These are phyloP conservation scores for Leptinotarsa haldemani DNA, from an alignment of 2,888 invertebrate genomes.

Conservation along the genomic window DNA sequence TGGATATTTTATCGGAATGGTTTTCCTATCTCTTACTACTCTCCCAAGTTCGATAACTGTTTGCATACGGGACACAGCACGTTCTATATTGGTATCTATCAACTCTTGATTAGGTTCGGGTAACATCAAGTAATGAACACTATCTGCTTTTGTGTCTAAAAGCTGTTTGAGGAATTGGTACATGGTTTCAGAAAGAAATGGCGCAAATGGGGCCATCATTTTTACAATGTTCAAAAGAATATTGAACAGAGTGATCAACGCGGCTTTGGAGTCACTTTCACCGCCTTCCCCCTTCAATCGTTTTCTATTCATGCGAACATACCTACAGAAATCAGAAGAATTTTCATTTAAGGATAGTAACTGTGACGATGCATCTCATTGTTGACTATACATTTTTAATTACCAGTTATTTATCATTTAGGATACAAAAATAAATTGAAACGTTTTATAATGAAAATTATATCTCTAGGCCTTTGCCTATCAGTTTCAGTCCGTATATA, in stretches of 20 bases:
- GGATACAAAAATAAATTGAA: too few relatives aligned
- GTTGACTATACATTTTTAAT: not conserved
- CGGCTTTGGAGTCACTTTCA: constrained; percentile 81
- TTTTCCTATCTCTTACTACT: constrained; percentile 91
- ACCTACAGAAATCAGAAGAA: constrained; percentile 60
- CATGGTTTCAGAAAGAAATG: constrained; percentile 95
- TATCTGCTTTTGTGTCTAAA: constrained; percentile 72
- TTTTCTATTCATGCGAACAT: constrained; percentile 95
- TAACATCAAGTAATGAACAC: constrained; percentile 93
- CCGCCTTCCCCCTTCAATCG: constrained; percentile 94
- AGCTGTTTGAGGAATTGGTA: constrained; percentile 87
- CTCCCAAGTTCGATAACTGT: constrained; percentile 94
- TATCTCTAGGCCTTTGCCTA: too few relatives aligned
- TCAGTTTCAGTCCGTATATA: too few relatives aligned
- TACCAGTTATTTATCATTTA: not conserved
- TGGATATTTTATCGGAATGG: constrained; percentile 96
- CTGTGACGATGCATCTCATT: not conserved
- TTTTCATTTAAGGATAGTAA: not conserved
- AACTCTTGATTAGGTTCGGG: constrained; percentile 78
- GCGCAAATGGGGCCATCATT: constrained; percentile 98
- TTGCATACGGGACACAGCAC: constrained; percentile 93
- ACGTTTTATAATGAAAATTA: too few relatives aligned
- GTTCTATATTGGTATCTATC: constrained; percentile 88
- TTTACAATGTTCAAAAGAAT: constrained; percentile 90
- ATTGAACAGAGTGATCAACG: constrained; percentile 88